These are phyloP conservation scores for Crotalus tigris DNA, from an alignment of 2,113 vertebrate genomes.

Conservation along the genomic window DNA sequence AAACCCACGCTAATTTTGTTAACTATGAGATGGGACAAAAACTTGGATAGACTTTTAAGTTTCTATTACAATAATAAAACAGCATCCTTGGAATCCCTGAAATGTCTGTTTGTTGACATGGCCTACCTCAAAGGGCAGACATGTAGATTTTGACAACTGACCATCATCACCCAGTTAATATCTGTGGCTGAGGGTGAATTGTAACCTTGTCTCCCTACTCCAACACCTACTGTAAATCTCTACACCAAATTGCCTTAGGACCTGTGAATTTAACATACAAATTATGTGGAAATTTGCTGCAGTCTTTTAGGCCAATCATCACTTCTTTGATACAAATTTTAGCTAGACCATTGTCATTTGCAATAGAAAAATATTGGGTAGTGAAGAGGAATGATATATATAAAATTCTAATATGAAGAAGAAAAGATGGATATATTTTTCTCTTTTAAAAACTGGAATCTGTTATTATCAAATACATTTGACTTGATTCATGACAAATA, in stretches of 20 bases:
- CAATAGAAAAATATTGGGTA: neutral
- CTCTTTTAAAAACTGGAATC: neutral
- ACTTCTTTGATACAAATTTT: neutral
- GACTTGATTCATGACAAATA: neutral
- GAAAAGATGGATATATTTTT: neutral
- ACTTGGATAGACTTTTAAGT: neutral
- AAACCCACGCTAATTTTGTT: neutral
- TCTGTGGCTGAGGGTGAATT: neutral
- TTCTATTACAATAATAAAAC: neutral
- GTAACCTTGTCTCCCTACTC: neutral
- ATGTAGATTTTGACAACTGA: neutral
- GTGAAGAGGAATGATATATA: neutral
- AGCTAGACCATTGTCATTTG: neutral
- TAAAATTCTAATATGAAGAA: neutral
- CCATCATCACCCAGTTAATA: neutral
- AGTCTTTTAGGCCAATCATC: neutral
- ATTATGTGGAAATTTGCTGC: neutral
- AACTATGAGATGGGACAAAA: neutral
- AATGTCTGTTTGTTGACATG: neutral
- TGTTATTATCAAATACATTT: neutral
- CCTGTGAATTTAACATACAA: neutral
- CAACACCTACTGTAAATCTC: neutral
- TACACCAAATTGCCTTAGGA: neutral
- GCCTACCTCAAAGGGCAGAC: neutral
- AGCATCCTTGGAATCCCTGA: neutral